Evolutionary conservation across 2,888 invertebrate genomes (phyloP), one percentile per base, ranked within the genome.

Genomic region (Toxonevra muliebris): DNA sequence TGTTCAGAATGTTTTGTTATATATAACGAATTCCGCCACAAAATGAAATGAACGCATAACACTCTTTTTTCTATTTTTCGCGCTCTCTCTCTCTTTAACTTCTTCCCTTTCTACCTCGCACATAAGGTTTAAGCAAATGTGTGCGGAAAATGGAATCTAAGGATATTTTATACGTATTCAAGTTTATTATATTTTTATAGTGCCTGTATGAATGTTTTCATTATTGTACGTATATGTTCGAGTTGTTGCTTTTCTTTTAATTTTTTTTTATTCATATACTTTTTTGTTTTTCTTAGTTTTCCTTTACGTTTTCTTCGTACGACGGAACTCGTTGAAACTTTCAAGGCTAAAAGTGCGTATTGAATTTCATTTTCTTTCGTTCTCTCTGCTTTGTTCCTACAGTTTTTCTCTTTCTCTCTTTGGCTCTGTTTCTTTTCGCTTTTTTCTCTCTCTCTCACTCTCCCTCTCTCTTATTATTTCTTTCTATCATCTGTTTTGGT

Each of bases 271-370:
- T n/a, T 15, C 15, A n/a, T 48, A 48, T 8, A 12, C 8, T 48
- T 48, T 15, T 2, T 48, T 2, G 2, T 15, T 48, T 53, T 12
- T 9, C 17, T 15, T 17, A 53, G 5, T n/a, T 17, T 53, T n/a
- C 4, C 17, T 19, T 53, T 53, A 17, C 5, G 4, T 17, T 53
- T 12, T 53, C n/a, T 19, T n/a, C 19, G 15, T 53, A n/a, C 15
- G 7, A 17, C 5, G 8, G 53, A 15, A 53, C 17, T 8, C 17
- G 17, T 53, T 17, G 43, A 48, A 48, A 60, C 17, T 60, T 66
- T 66, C 66, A 66, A 66, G 66, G 66, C 66, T 61, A 66, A 55
- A 66, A 41, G 19, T 66, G 61, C 66, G 66, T 66, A 54, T 40
- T 45, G 54, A 54, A 53, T 61, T 61, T 66, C 43, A 54, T 45